Conservation (phyloP, 2,113 vertebrate species). For the Cololabis saira region DNA sequence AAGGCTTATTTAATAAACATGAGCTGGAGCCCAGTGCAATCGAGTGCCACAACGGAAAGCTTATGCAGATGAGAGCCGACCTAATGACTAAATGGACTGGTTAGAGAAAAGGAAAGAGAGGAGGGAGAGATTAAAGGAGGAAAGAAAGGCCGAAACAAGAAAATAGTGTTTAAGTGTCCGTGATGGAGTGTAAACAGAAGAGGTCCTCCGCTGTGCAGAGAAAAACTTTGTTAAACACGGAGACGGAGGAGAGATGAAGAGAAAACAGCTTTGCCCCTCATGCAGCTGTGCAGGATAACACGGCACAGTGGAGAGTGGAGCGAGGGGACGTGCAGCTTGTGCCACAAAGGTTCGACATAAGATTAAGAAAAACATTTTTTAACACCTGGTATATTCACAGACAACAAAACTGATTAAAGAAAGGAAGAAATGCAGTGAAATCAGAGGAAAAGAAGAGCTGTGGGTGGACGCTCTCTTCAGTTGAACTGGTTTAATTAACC, state of each 20-base stretch:
- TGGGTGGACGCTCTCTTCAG: conserved; percentile 11
- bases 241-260: conserved; percentile 33
- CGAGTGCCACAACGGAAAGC: conserved; percentile 70
- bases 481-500: too few relatives aligned
- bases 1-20: conserved; percentile 80
- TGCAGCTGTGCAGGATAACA: conserved; percentile 50
- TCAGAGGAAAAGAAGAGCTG: conserved; percentile 55
- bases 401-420: conserved; percentile 8
- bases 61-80: conserved; percentile 79
- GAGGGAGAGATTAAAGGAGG: conserved; percentile 73
- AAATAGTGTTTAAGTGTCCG: conserved; percentile 75
- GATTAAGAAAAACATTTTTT: conserved; percentile 47
- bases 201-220: conserved; percentile 57
- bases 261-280: conserved; percentile 36
- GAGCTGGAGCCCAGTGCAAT: conserved; percentile 75
- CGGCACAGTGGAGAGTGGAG: conserved; percentile 23
- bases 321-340: neutral
- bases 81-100: conserved; percentile 81
- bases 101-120: conserved; percentile 69
- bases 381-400: conserved; percentile 19
- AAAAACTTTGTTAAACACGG: conserved; percentile 68
- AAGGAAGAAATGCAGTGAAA: conserved; percentile 49
- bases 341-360: too few relatives aligned
- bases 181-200: conserved; percentile 78
- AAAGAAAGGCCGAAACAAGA: conserved; percentile 64